These are phyloP conservation scores for Eupristina koningsbergeri DNA, from an alignment of 1,140 invertebrate genomes.

Conservation along the genomic window DNA sequence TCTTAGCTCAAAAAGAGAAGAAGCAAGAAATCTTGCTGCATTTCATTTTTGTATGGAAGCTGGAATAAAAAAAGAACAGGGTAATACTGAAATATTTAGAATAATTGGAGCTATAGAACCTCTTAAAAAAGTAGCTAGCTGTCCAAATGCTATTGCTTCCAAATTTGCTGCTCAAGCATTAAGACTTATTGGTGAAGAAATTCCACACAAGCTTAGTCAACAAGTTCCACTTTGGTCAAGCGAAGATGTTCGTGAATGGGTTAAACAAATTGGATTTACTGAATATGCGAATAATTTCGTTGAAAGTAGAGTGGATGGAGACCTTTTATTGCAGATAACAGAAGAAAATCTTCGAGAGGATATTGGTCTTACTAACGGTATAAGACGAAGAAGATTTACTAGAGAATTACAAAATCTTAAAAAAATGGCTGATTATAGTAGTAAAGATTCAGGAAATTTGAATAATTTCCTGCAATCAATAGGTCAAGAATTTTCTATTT, in stretches of 20 bases:
- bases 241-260: slow-evolving; percentile 97
- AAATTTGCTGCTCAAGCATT: slow-evolving; percentile 97
- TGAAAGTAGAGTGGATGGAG: slow-evolving; percentile 96
- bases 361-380: slow-evolving; percentile 94
- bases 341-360: slow-evolving; percentile 94
- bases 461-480: slow-evolving; percentile 92
- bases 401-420: slow-evolving; percentile 95
- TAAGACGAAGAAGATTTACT: slow-evolving; percentile 93
- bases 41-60: slow-evolving; percentile 99
- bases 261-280: slow-evolving; percentile 96
- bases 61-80: slow-evolving; percentile 96
- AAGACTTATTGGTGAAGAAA: slow-evolving; percentile 94
- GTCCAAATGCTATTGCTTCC: slow-evolving; percentile 97
- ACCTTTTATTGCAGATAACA: slow-evolving; percentile 92
- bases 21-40: slow-evolving; percentile 95
- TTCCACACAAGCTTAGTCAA: slow-evolving; percentile 97
- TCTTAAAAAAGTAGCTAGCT: slow-evolving; percentile 96
- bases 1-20: slow-evolving; percentile 94
- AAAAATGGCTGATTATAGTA: slow-evolving; percentile 97
- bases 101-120: slow-evolving; percentile 97
- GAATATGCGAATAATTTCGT: slow-evolving; percentile 88
- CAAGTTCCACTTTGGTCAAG: slow-evolving; percentile 98
- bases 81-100: slow-evolving; percentile 93
- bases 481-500: slow-evolving; percentile 93
- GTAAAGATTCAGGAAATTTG: slow-evolving; percentile 91